phyloP scores from a whole-genome alignment of 2,888 invertebrate genomes.

The Thecocarcelia acutangulata region DNA sequence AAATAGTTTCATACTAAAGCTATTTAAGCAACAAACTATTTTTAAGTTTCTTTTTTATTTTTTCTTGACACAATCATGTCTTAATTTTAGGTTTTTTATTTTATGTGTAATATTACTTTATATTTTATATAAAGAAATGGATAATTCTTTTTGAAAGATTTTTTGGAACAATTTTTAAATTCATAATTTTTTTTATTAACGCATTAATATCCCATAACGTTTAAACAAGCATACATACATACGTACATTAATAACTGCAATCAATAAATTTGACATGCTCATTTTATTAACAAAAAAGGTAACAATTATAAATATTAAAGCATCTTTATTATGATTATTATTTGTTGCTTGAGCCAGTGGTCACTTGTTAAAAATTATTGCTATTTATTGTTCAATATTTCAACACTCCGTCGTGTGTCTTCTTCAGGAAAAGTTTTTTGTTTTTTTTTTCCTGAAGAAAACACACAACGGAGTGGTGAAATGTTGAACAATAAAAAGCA shows the following conservation, averaged over 20 bases:
- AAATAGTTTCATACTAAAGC: slow-evolving; percentile 48
- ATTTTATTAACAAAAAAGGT: slow-evolving; percentile 16
- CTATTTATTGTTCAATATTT: too few species aligned
- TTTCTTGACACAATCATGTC: slow-evolving; percentile 39
- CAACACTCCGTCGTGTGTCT: too few species aligned
- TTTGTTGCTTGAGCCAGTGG: too few species aligned
- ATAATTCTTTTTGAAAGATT: slow-evolving; percentile 38
- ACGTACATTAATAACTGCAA: slow-evolving; percentile 2
- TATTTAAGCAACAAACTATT: slow-evolving; percentile 45
- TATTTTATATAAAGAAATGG: slow-evolving; percentile 52
- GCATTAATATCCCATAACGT: slow-evolving; percentile 28
- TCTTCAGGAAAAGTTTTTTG: too few species aligned
- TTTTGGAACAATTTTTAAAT: slow-evolving; percentile 27
- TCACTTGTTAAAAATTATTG: too few species aligned
- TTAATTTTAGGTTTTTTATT: slow-evolving; percentile 58
- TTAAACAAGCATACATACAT: slow-evolving; percentile 23
- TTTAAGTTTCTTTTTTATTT: slow-evolving; percentile 48
- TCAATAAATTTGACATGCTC: slow-evolving; percentile 44
- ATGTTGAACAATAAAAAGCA: too few species aligned
- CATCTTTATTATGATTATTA: too few species aligned
- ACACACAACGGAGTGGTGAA: too few species aligned
- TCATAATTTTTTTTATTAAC: slow-evolving; percentile 51
- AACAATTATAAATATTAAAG: slow-evolving; percentile 26
- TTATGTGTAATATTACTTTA: slow-evolving; percentile 55
- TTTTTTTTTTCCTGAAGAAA: too few species aligned